Evolutionary conservation across 1,140 invertebrate genomes (phyloP).

Genomic region (Maniola jurtina): DNA sequence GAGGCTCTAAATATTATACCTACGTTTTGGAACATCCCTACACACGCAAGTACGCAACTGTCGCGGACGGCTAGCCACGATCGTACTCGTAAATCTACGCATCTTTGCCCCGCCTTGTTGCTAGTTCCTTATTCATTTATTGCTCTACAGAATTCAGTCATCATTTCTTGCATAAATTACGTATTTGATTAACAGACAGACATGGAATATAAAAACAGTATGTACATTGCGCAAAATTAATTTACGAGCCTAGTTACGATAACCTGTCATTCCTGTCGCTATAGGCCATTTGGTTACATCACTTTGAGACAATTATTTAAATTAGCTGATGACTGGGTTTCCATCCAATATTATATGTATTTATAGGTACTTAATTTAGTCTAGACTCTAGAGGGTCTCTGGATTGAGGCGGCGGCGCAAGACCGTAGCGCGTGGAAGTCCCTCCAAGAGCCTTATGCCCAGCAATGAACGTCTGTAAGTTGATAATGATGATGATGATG

Average conservation of each 20-base stretch:
- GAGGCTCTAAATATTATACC: no score
- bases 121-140: slow-evolving; percentile 31
- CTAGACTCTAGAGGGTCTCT: no score
- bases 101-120: slow-evolving; percentile 34
- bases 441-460: no score
- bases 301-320: background rate
- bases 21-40: background rate
- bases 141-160: slow-evolving; percentile 5
- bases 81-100: slow-evolving; percentile 45
- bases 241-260: slow-evolving; percentile 24
- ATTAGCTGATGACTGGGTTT: background rate
- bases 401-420: no score
- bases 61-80: slow-evolving; percentile 34
- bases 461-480: no score
- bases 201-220: slow-evolving; percentile 27
- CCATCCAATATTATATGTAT: background rate
- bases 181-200: slow-evolving; percentile 57
- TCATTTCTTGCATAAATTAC: slow-evolving; percentile 52
- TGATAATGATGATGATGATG: no score
- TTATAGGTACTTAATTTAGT: no score
- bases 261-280: slow-evolving; percentile 6
- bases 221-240: slow-evolving; percentile 31
- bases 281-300: slow-evolving; percentile 4
- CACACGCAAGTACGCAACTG: slow-evolving; percentile 21
- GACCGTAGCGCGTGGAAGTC: no score